Conservation (phyloP, 2,888 invertebrate genomes). For the Caenorhabditis sp. region DNA sequence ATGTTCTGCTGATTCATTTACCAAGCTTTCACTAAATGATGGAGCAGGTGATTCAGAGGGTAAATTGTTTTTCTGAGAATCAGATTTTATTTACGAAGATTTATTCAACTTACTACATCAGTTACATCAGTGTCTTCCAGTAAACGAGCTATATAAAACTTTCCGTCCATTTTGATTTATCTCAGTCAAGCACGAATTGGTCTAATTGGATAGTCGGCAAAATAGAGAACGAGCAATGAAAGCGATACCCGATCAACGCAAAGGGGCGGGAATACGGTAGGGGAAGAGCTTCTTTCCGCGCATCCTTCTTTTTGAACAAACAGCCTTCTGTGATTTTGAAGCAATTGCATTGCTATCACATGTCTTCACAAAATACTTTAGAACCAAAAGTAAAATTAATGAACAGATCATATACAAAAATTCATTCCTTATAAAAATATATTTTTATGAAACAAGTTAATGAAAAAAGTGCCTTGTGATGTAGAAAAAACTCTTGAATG, state of each 20-base stretch:
- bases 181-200: not conserved
- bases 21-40: conserved; percentile 48
- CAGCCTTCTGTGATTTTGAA: conserved; percentile 42
- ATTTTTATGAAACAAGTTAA: no score
- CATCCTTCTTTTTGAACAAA: conserved; percentile 37
- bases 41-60: conserved; percentile 32
- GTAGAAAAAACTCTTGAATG: no score
- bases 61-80: conserved; percentile 16
- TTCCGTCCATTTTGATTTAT: conserved; percentile 29
- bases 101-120: not conserved
- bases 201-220: conserved; percentile 24
- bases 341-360: conserved; percentile 28
- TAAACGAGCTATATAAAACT: conserved; percentile 45
- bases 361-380: not conserved
- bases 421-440: no score
- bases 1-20: conserved; percentile 33
- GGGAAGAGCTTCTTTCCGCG: conserved; percentile 1
- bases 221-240: conserved; percentile 40
- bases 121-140: conserved; percentile 18
- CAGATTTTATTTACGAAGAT: no score
- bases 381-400: not conserved
- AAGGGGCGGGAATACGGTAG: conserved; percentile 65
- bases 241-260: conserved; percentile 45
- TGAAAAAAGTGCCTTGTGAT: no score
- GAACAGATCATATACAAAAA: no score